A percentile compares a stretch with the other conserved stretches of the same genome.
These are phyloP conservation scores for Isaurus tuberculatus DNA, from an alignment of 92 coral and sea anemone genomes.

Conservation along the genomic window DNA sequence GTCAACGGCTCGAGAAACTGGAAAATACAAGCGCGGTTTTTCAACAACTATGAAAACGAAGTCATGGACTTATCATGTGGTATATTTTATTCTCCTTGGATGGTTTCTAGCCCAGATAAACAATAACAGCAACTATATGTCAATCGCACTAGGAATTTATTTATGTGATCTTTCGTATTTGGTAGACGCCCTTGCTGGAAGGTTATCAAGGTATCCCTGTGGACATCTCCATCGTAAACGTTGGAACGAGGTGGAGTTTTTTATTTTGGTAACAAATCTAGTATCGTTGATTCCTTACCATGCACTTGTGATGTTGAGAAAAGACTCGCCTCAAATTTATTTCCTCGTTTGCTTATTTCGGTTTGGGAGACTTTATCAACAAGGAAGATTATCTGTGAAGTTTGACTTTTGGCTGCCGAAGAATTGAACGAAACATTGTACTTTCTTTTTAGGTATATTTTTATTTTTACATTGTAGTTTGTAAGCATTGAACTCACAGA, in stretches of 20 bases:
- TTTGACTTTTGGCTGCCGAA: constrained; percentile 2
- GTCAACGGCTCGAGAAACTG: not conserved
- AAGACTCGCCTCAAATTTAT: constrained; percentile 54
- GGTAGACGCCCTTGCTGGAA: constrained; percentile 58
- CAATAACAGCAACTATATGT: constrained; percentile 37
- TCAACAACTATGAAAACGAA: constrained; percentile 8
- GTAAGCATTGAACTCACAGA: too few relatives aligned
- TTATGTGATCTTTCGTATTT: constrained; percentile 59
- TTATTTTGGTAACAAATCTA: constrained; percentile 28
- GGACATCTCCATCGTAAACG: not conserved
- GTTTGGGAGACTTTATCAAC: constrained; percentile 31
- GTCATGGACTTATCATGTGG: constrained; percentile 52
- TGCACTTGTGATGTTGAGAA: constrained; percentile 40
- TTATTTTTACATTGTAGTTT: too few relatives aligned
- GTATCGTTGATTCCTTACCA: constrained; percentile 59
- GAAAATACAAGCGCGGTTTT: not conserved
- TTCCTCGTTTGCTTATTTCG: constrained; percentile 53
- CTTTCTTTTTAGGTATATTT: not conserved
- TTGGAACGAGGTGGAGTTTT: not conserved
- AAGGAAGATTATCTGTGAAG: constrained; percentile 44
- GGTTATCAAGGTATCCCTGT: constrained; percentile 3
- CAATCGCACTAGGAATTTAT: constrained; percentile 55
- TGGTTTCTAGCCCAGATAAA: constrained; percentile 55
- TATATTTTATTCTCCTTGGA: constrained; percentile 57
- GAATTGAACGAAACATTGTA: not conserved